Percentiles rank a stretch among this genome's conserved stretches.
Evolutionary conservation across 2,113 vertebrate species (phyloP).

Genomic region (Motacilla tschutschensis): DNA sequence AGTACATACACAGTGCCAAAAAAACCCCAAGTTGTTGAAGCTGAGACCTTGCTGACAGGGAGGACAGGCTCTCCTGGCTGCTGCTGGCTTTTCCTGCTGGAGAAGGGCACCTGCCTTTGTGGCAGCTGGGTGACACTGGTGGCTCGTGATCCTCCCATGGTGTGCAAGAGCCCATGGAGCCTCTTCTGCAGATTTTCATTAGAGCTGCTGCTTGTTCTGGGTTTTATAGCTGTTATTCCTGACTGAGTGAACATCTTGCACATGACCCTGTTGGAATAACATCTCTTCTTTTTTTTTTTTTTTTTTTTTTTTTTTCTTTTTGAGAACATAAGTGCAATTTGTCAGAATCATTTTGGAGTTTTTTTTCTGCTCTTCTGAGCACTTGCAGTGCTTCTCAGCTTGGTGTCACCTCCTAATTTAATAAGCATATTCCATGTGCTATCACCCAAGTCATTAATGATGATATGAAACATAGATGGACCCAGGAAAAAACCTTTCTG

Average conservation of each 20-base stretch:
- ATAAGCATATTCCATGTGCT: neutral
- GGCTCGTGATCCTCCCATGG: neutral
- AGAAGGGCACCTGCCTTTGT: neutral
- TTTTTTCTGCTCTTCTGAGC: neutral
- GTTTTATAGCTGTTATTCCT: neutral
- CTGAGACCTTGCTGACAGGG: neutral
- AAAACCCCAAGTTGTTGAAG: rapidly evolving
- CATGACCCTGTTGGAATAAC: neutral
- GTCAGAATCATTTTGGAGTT: neutral
- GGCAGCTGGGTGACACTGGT: neutral
- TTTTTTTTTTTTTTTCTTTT: neutral
- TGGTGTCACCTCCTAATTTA: constrained; percentile 23
- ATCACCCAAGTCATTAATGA: constrained; percentile 12
- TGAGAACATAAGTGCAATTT: neutral
- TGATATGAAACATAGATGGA: constrained; percentile 21
- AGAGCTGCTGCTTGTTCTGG: neutral
- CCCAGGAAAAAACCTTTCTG: neutral
- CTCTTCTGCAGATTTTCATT: neutral
- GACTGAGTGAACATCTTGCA: neutral
- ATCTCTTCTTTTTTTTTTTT: neutral
- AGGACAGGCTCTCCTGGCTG: neutral
- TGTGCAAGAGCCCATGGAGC: neutral
- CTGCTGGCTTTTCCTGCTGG: neutral
- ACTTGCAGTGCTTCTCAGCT: neutral
- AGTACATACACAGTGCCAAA: rapidly evolving